A percentile compares a stretch with the other conserved stretches of the same genome.
phyloP scores from a whole-genome alignment of 2,797 vertebrate genomes.

The Tympanoctomys barrerae region DNA sequence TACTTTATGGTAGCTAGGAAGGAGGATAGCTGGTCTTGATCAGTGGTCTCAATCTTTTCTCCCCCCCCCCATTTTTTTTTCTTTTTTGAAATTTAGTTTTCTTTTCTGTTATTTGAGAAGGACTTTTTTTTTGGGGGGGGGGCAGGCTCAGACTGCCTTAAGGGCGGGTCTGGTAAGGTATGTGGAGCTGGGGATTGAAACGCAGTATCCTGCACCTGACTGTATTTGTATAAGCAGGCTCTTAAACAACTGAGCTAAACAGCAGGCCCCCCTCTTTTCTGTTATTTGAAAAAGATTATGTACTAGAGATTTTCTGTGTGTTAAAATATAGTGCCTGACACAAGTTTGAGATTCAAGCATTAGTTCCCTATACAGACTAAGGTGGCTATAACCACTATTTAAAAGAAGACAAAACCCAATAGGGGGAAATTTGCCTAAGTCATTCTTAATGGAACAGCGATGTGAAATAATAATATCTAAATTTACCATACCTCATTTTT shows the following conservation, averaged over 20 bases:
- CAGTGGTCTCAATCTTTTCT: background rate
- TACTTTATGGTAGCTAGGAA: background rate
- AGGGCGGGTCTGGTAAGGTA: too few relatives aligned
- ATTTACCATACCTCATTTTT: background rate
- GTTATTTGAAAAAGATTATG: constrained; percentile 7
- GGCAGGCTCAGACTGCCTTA: too few relatives aligned
- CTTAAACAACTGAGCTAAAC: too few relatives aligned
- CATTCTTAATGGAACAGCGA: background rate
- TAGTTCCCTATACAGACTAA: background rate
- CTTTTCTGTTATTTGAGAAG: constrained; percentile 37
- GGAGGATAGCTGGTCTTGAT: background rate
- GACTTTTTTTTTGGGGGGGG: background rate
- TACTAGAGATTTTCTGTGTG: background rate
- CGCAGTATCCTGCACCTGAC: too few relatives aligned
- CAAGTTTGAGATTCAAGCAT: background rate
- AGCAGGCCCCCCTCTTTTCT: background rate
- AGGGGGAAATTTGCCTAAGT: background rate
- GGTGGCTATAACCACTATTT: background rate
- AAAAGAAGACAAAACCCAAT: background rate
- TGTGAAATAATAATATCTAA: background rate
- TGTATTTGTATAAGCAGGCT: too few relatives aligned
- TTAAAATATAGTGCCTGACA: background rate
- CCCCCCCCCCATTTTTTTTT: background rate
- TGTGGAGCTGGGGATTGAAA: too few relatives aligned
- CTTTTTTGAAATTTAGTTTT: constrained; percentile 19